A percentile compares a stretch with the other conserved stretches of the same genome.
Evolutionary conservation across 1,140 invertebrate genomes (phyloP).

Genomic region (Lordiphosa mommai): DNA sequence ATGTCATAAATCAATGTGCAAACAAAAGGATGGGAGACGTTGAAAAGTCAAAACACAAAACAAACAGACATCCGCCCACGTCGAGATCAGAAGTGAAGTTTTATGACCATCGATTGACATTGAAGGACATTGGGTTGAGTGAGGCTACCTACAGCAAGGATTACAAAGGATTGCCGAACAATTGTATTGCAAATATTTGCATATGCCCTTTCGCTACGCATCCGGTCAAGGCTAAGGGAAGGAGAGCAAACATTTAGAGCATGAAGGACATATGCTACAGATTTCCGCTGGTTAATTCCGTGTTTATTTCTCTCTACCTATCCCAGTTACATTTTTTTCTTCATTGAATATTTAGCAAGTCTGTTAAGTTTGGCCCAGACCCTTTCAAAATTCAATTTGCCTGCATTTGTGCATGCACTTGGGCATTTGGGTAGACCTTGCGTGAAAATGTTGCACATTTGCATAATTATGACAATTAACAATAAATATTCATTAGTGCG

Average conservation of each 20-base stretch:
- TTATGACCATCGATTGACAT: slow-evolving; percentile 63
- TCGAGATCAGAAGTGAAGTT: slow-evolving; percentile 28
- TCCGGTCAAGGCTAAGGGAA: slow-evolving; percentile 1
- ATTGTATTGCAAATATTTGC: slow-evolving; percentile 65
- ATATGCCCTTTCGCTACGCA: slow-evolving; percentile 56
- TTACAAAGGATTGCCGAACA: slow-evolving; percentile 75
- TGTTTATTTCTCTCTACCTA: too few species aligned
- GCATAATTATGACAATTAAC: slow-evolving; percentile 74
- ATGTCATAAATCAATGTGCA: slow-evolving; percentile 56
- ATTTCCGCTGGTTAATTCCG: slow-evolving; percentile 3
- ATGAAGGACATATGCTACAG: slow-evolving; percentile 37
- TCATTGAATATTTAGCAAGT: too few species aligned
- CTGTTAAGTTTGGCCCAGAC: too few species aligned
- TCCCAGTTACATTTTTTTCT: too few species aligned
- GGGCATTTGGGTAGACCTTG: slow-evolving; percentile 24
- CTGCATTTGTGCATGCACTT: too few species aligned
- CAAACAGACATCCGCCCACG: slow-evolving; percentile 40
- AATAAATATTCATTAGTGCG: slow-evolving; percentile 72
- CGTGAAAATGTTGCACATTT: slow-evolving; percentile 62
- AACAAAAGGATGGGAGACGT: slow-evolving; percentile 39
- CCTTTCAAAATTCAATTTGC: slow-evolving; percentile 3
- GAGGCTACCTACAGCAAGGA: slow-evolving; percentile 56
- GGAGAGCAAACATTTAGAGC: background rate
- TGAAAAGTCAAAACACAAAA: slow-evolving; percentile 59
- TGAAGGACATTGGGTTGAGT: slow-evolving; percentile 32